Evolutionary conservation across 1,140 invertebrate species (phyloP), one percentile per base, ranked within the genome.

Genomic region (Hetaerina americana): DNA sequence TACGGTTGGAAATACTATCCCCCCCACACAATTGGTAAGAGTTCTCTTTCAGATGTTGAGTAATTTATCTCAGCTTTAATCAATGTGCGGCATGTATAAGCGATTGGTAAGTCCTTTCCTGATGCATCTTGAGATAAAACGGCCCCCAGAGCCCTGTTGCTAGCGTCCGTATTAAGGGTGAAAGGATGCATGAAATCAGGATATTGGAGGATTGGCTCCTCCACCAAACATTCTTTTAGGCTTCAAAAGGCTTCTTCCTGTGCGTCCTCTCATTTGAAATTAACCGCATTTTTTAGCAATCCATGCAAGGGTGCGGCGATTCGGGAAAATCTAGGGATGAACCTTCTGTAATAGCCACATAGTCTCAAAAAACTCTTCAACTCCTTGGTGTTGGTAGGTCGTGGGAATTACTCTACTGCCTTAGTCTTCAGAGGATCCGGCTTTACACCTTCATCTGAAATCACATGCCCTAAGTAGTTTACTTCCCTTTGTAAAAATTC

Each of bases 1-100:
- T 84, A 86, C 26, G 79, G 78, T 71, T 78, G 71, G 72, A 85
- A 85, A 31, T 84, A 77, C 68, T 82, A 75, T 0, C 82, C 76
- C 0, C 78, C 78, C 77, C 78, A 82, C 0, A 86, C 75, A 6
- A 82, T 79, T 1, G 79, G 79, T 27, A 80, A 72, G 6, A 79
- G 72, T 75, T 81, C 80, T 75, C 73, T 76, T 78, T 80, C 85
- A 76, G 73, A 82, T 22, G 74, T 78, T 71, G 70, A 78, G 75
- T 80, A 84, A 74, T 80, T 81, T 68, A 27, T 74, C 77, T 85
- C 80, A 0, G 78, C 76, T 71, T 77, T 74, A 74, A 79, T 81
- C 66, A 84, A 73, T 12, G 76, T 78, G 71, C 80, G 73, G 66
- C 78, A 81, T 0, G 79, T 78, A 73, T 80, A 84, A 5, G 76